Conservation (phyloP, 2,888 invertebrate genomes). For the Diarsia mendica region DNA sequence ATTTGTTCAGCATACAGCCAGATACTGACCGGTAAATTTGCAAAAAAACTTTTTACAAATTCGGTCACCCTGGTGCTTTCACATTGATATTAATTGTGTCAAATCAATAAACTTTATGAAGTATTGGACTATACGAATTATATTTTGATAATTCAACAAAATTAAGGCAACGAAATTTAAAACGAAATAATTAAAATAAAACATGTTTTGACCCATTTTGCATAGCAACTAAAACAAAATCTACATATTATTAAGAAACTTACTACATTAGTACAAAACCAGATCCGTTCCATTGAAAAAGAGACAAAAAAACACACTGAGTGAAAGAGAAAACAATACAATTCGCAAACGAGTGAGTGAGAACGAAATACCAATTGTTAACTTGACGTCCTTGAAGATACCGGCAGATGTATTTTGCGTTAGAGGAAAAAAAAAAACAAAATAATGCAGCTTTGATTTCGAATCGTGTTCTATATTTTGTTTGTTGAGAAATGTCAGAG, state of each 20-base stretch:
- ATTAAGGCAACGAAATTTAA: too few relatives aligned
- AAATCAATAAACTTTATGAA: too few relatives aligned
- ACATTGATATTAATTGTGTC: too few relatives aligned
- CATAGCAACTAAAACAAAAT: slow-evolving; percentile 11
- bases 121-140: too few relatives aligned
- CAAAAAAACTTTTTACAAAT: too few relatives aligned
- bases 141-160: too few relatives aligned
- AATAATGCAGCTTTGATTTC: slow-evolving; percentile 12
- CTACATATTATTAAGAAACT: background rate
- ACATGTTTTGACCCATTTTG: too few relatives aligned
- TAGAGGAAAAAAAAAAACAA: slow-evolving; percentile 34
- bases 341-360: slow-evolving; percentile 19
- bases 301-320: background rate
- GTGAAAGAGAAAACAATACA: slow-evolving; percentile 20
- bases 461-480: background rate
- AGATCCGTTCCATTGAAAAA: slow-evolving; percentile 15
- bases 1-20: too few relatives aligned
- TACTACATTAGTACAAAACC: slow-evolving; percentile 25
- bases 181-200: too few relatives aligned
- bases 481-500: background rate
- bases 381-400: slow-evolving; percentile 40
- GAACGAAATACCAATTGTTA: slow-evolving; percentile 38
- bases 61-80: too few relatives aligned
- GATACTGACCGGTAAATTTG: too few relatives aligned
- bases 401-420: slow-evolving; percentile 13